Percentiles rank a stretch among this genome's conserved stretches.
These are phyloP conservation scores for Lutraria rhynchaena DNA, from an alignment of 1,140 invertebrate species.

Conservation along the genomic window DNA sequence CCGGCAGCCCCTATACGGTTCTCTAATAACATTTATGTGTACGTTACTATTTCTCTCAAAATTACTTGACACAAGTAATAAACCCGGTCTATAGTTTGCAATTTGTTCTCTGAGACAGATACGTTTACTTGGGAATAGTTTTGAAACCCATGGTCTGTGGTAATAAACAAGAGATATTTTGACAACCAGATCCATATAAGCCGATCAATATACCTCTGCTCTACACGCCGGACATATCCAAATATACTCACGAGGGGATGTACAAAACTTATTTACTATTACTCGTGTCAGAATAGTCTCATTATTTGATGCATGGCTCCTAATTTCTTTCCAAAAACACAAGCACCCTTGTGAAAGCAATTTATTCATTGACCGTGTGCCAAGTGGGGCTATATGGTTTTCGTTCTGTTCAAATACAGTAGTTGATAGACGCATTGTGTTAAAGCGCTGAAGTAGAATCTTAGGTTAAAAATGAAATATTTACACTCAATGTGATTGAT, in stretches of 20 bases:
- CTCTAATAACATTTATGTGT: no score
- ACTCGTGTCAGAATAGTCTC: constrained; percentile 24
- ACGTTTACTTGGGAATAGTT: neutral
- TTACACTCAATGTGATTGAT: neutral
- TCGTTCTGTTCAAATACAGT: neutral
- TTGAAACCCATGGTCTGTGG: constrained; percentile 15
- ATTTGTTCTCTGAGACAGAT: no score
- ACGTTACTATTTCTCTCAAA: no score
- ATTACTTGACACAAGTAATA: no score
- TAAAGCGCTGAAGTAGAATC: neutral
- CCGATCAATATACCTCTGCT: constrained; percentile 27
- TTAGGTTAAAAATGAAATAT: neutral
- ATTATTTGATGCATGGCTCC: constrained; percentile 20
- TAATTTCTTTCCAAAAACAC: constrained; percentile 15
- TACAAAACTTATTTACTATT: constrained; percentile 29
- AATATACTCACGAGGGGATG: constrained; percentile 5
- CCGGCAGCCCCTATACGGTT: no score
- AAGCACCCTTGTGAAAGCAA: neutral
- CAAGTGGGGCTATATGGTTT: neutral
- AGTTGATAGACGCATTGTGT: neutral
- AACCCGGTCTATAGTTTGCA: no score
- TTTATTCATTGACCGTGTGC: neutral
- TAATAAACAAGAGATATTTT: constrained; percentile 28
- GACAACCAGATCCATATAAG: constrained; percentile 7
- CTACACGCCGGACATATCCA: constrained; percentile 40